Evolutionary conservation across 2,113 vertebrate genomes (phyloP), one percentile per base, ranked within the genome.

Genomic region (Acrocephalus kingi): DNA sequence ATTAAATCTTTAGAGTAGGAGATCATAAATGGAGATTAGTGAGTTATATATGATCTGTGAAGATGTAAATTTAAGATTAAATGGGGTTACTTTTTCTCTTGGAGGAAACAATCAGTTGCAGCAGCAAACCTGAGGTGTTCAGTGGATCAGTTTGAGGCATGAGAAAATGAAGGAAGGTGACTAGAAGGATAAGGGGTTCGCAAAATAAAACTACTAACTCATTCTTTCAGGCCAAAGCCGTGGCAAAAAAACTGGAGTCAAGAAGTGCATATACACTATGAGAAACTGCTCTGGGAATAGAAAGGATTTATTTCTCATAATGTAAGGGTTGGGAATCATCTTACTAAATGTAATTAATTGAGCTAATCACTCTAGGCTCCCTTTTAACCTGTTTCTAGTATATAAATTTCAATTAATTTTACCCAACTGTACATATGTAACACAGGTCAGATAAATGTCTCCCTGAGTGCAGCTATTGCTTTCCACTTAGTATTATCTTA

Each of bases 301-400:
- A 89, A 77, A 84, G 25, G n/a, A 63, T 76, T 89, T 81, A 43
- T 84, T 84, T 87, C 6, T 90, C 22, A 31, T 83, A 31, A 77
- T 75, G 16, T 91, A 91, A 87, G 25, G 5, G 17, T 2, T 91
- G 46, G 61, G 61, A 94, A 77, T 93, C 16, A 51, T 81, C 84
- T 89, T 72, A 71, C 39, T 75, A 87, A 75, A 84, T 59, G 73
- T 91, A 89, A 94, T 96, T 94, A 87, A 89, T 93, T 84, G 56
- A 94, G 61, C 69, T 94, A 77, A 87, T 94, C 68, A 62, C 66
- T 86, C 67, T 41, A 80, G 84, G 48, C 41, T 81, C 33, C 37
- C 89, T 89, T 93, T 93, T 91, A 87, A 89, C 39, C 66, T 95
- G 35, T 67, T 84, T 74, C 64, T 87, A 45, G 23, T 67, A 91